These are phyloP conservation scores for Lasioglossum albipes DNA, from an alignment of 1,140 invertebrate species.

Conservation along the genomic window DNA sequence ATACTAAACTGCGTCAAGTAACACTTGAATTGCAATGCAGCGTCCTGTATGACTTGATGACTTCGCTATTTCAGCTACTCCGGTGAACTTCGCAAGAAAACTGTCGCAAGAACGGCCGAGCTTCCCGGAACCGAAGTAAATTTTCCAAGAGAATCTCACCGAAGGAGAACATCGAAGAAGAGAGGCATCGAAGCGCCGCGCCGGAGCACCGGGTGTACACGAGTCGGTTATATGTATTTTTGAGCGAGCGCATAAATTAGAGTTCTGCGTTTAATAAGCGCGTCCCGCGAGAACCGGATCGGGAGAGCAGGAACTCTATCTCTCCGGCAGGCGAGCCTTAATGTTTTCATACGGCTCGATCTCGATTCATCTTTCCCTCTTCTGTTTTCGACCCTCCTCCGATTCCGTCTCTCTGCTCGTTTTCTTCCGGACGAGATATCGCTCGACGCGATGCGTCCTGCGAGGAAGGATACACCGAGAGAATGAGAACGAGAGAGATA, in stretches of 20 bases:
- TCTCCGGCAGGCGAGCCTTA: background rate
- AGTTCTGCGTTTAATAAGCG: conserved; percentile 19
- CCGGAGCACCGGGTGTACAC: no score
- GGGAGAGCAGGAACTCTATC: conserved; percentile 27
- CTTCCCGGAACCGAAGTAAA: no score
- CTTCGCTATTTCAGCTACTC: no score
- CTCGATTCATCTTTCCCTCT: background rate
- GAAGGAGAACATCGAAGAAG: background rate
- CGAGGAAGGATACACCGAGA: no score
- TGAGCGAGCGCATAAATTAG: background rate
- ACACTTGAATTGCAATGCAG: no score
- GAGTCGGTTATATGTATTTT: background rate
- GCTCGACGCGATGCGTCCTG: background rate
- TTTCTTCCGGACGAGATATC: background rate
- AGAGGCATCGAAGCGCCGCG: background rate
- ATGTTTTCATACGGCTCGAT: conserved; percentile 27
- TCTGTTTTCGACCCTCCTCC: conserved; percentile 4
- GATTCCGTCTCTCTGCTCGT: background rate
- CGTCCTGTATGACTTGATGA: no score
- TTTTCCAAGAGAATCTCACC: background rate
- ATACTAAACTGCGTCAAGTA: no score
- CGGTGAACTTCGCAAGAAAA: no score
- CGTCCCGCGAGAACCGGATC: conserved; percentile 36
- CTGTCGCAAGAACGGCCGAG: no score
- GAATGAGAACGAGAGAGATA: background rate